Evolutionary conservation across 2,797 vertebrate species (phyloP).

Genomic region (Acrossocheilus fasciatus): DNA sequence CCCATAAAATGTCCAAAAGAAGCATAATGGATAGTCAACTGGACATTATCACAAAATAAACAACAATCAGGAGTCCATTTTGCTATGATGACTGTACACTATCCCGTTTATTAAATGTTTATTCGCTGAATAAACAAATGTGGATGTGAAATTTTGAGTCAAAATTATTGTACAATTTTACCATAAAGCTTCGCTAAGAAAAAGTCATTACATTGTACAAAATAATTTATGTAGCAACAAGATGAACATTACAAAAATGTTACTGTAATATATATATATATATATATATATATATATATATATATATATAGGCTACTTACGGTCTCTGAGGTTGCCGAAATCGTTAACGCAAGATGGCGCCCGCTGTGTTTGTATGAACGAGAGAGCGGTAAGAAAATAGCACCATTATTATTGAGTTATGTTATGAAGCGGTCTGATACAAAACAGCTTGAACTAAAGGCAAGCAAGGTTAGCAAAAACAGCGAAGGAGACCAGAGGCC

Average conservation of each 20-base stretch:
- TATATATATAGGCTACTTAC: too few species aligned
- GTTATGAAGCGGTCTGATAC: background rate
- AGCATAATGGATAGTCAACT: background rate
- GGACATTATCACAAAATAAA: background rate
- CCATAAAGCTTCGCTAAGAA: background rate
- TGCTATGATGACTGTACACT: background rate
- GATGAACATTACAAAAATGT: background rate
- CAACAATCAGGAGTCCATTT: background rate
- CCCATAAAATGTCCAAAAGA: background rate
- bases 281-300: too few species aligned
- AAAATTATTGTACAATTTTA: background rate
- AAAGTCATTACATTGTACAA: background rate
- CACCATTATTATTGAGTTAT: fast-evolving
- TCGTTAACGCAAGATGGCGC: background rate
- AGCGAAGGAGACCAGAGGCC: background rate
- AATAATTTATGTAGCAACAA: background rate
- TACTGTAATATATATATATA: background rate
- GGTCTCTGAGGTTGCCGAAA: background rate
- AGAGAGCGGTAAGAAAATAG: background rate
- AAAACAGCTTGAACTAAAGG: background rate
- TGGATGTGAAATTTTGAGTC: background rate
- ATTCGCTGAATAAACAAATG: background rate
- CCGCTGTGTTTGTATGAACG: background rate
- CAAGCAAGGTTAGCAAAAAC: background rate
- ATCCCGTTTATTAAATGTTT: background rate